These are phyloP conservation scores for Poeciliopsis paucimaculata DNA, from an alignment of 2,797 vertebrate species.

Conservation along the genomic window DNA sequence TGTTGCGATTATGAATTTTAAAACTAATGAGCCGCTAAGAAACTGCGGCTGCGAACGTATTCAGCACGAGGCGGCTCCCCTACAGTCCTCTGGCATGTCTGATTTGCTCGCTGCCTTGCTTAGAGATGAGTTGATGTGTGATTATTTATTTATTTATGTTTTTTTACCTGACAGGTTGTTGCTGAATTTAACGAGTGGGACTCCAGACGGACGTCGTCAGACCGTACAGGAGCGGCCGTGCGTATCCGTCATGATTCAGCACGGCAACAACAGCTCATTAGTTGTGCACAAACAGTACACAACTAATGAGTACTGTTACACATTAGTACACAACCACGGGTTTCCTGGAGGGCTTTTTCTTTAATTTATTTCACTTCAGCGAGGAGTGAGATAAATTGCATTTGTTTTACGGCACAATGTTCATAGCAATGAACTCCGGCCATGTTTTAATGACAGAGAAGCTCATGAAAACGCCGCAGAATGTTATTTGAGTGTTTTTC, in stretches of 20 bases:
- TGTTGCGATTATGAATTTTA: neutral
- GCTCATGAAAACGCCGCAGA: neutral
- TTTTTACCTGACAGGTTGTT: neutral
- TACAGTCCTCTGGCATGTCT: neutral
- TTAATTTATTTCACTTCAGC: neutral
- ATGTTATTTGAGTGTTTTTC: neutral
- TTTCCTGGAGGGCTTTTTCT: neutral
- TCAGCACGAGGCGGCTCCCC: neutral
- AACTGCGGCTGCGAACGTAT: neutral
- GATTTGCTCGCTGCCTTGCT: neutral
- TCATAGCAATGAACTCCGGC: neutral
- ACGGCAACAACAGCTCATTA: slow-evolving; percentile 9
- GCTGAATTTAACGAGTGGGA: neutral
- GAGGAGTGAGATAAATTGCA: neutral
- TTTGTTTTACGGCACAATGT: neutral
- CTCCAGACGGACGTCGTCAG: neutral
- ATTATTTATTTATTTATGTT: neutral
- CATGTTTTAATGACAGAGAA: neutral
- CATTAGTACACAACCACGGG: too few species aligned
- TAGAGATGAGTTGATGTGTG: neutral
- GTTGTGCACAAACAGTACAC: neutral
- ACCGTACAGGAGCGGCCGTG: neutral
- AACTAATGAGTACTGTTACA: too few species aligned
- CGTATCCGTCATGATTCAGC: neutral
- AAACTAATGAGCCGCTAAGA: neutral